phyloP scores from a whole-genome alignment of 2,113 vertebrate species.

The Colius striatus region DNA sequence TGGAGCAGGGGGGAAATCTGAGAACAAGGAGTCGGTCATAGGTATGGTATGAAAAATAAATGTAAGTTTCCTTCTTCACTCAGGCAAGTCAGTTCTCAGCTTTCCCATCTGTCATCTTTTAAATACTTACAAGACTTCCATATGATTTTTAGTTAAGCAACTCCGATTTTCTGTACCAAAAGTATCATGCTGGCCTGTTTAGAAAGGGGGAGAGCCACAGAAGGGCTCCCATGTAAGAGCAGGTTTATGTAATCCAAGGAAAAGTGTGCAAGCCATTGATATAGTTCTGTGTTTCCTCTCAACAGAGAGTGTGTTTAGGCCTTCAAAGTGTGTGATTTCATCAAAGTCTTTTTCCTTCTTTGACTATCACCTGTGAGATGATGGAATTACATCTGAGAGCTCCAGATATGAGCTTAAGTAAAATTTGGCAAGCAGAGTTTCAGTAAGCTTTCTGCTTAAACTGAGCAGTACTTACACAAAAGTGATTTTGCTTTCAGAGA shows the following conservation, averaged over 20 bases:
- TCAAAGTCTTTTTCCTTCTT: background rate
- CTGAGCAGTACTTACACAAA: background rate
- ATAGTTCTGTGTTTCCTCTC: background rate
- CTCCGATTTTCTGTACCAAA: background rate
- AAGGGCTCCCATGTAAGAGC: background rate
- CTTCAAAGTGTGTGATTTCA: background rate
- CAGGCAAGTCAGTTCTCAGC: background rate
- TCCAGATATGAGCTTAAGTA: background rate
- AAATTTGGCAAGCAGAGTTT: background rate
- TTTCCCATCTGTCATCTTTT: background rate
- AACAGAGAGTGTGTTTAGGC: background rate
- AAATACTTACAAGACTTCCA: background rate
- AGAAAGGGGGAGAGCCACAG: background rate
- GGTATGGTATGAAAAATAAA: background rate
- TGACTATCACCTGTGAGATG: background rate
- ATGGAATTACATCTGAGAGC: background rate
- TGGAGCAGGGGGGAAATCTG: accelerated
- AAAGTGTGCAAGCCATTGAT: background rate
- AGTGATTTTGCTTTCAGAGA: background rate
- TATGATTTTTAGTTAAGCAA: background rate
- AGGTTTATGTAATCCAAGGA: background rate
- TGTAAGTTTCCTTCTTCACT: accelerated
- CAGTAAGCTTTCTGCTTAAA: background rate
- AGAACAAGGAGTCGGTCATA: background rate
- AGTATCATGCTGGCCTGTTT: background rate